Evolutionary conservation across 2,797 vertebrate genomes (phyloP).

Genomic region (Aplochiton taeniatus): DNA sequence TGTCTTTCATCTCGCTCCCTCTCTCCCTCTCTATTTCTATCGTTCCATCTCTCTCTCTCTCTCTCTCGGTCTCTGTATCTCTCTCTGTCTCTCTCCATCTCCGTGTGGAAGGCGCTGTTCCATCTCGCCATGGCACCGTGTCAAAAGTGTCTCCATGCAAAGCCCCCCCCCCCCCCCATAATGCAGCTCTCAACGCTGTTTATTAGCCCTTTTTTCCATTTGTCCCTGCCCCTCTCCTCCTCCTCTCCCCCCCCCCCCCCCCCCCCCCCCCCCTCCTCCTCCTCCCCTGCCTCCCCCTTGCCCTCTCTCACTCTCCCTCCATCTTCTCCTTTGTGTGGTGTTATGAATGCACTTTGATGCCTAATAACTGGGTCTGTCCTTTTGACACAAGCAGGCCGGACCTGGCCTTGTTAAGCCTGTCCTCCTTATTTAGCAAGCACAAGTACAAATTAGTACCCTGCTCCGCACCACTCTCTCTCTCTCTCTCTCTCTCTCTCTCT

Average conservation of each 20-base stretch:
- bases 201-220: conserved; percentile 86
- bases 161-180: conserved; percentile 76
- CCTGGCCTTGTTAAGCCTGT: conserved; percentile 97
- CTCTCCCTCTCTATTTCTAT: neutral
- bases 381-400: conserved; percentile 98
- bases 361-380: conserved; percentile 98
- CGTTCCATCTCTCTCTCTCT: neutral
- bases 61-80: neutral
- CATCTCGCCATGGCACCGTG: conserved; percentile 16
- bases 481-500: conserved; percentile 66
- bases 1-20: neutral
- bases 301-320: conserved; percentile 52
- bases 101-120: conserved; percentile 14
- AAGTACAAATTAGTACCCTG: conserved; percentile 92
- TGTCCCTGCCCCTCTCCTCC: conserved; percentile 69
- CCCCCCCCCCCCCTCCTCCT: conserved; percentile 63
- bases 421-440: conserved; percentile 89
- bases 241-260: conserved; percentile 26
- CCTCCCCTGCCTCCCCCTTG: conserved; percentile 32
- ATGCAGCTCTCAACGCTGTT: conserved; percentile 90
- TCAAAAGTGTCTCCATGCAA: conserved; percentile 83
- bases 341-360: conserved; percentile 99
- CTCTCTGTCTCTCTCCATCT: conserved; percentile 4
- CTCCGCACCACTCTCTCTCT: conserved; percentile 74
- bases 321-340: conserved; percentile 88